Percentiles rank a stretch among this genome's conserved stretches.
Evolutionary conservation across 2,888 invertebrate genomes (phyloP).

Genomic region (Bugulina stolonifera): DNA sequence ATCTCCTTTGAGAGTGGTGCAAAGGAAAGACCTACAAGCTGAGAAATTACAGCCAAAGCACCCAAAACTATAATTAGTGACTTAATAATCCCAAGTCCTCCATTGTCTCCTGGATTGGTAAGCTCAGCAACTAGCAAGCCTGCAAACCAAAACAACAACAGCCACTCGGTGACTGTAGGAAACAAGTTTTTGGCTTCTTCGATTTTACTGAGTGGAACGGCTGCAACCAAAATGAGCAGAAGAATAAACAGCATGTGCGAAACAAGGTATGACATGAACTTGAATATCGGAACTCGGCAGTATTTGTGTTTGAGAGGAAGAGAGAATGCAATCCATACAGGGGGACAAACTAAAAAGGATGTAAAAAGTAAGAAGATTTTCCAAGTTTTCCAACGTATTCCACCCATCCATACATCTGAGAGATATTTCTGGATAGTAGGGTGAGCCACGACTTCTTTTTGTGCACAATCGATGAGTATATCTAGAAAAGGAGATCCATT

Average conservation of each 20-base stretch:
- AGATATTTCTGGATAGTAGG: constrained; percentile 92
- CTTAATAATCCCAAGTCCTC: constrained; percentile 78
- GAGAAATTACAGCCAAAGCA: constrained; percentile 61
- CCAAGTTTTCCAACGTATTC: constrained; percentile 89
- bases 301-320: constrained; percentile 89
- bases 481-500: constrained; percentile 90
- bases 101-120: constrained; percentile 94
- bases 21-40: constrained; percentile 65
- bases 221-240: constrained; percentile 73
- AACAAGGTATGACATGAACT: constrained; percentile 98
- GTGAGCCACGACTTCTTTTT: constrained; percentile 86
- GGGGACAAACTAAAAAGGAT: constrained; percentile 78
- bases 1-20: constrained; percentile 58
- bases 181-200: constrained; percentile 58
- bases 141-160: constrained; percentile 86
- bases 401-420: constrained; percentile 93
- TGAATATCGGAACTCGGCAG: constrained; percentile 97
- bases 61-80: constrained; percentile 69
- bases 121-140: constrained; percentile 90
- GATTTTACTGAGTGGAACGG: constrained; percentile 50
- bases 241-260: constrained; percentile 96
- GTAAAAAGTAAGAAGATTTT: constrained; percentile 81
- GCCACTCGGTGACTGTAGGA: constrained; percentile 94
- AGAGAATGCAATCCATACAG: constrained; percentile 91
- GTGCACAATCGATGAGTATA: constrained; percentile 95